Evolutionary conservation across 37 sponge, comb jelly and placozoan species (phyloP).

Genomic region (Hexactinellida sp.): DNA sequence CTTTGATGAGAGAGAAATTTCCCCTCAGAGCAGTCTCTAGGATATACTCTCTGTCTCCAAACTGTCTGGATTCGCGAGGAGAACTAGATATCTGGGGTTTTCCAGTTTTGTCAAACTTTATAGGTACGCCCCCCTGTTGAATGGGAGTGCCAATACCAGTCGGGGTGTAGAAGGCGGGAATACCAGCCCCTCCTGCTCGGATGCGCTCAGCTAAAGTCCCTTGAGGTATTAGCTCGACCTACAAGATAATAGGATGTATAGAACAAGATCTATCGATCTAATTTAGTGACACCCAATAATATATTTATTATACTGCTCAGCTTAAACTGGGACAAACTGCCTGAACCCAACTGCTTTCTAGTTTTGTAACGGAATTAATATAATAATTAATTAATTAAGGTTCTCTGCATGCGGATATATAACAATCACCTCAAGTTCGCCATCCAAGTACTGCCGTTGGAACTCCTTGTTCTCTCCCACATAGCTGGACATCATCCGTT

Average conservation of each 20-base stretch:
- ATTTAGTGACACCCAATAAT: not conserved
- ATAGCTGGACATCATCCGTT: constrained; percentile 75
- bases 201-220: constrained; percentile 89
- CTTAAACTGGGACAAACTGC: not conserved
- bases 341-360: too few relatives aligned
- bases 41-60: constrained; percentile 67
- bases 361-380: too few relatives aligned
- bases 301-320: not conserved
- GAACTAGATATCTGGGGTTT: constrained; percentile 45
- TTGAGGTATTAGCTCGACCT: constrained; percentile 30
- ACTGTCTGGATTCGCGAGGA: constrained; percentile 64
- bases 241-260: not conserved
- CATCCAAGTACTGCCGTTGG: constrained; percentile 79
- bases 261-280: not conserved
- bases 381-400: too few relatives aligned
- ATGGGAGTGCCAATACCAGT: constrained; percentile 87
- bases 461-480: constrained; percentile 90
- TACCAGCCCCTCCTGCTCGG: constrained; percentile 88
- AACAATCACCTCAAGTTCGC: constrained; percentile 76
- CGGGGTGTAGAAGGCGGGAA: constrained; percentile 95
- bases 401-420: too few relatives aligned
- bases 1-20: constrained; percentile 84
- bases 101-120: constrained; percentile 59
- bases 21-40: constrained; percentile 90
- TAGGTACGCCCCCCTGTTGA: constrained; percentile 75